These are phyloP conservation scores for Peromyscus maniculatus DNA, from an alignment of 2,113 vertebrate species.

Conservation along the genomic window DNA sequence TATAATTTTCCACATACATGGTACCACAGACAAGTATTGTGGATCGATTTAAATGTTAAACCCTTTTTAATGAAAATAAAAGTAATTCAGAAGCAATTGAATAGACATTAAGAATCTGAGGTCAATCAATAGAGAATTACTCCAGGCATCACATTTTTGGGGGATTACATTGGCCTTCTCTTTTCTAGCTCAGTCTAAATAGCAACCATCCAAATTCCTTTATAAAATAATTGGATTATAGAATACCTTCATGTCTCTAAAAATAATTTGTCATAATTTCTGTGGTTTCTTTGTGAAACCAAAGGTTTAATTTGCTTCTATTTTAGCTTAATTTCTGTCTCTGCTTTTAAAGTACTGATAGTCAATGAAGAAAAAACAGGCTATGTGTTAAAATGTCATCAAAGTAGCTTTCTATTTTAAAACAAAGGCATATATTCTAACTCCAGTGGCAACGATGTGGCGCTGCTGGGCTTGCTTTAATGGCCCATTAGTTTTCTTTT, in stretches of 20 bases:
- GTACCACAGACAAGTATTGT: background rate
- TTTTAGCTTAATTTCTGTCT: constrained; percentile 68
- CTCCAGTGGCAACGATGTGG: constrained; percentile 70
- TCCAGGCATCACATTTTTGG: background rate
- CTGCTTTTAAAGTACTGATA: constrained; percentile 52
- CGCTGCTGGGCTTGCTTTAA: constrained; percentile 80
- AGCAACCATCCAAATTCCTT: background rate
- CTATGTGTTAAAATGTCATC: constrained; percentile 74
- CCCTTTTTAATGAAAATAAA: constrained; percentile 19
- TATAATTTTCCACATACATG: constrained; percentile 8
- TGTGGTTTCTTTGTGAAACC: constrained; percentile 62
- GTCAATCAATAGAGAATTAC: constrained; percentile 57
- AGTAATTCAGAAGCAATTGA: constrained; percentile 53
- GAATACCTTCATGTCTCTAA: constrained; percentile 45
- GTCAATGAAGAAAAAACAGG: constrained; percentile 61
- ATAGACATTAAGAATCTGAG: constrained; percentile 28
- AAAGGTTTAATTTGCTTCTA: constrained; percentile 75
- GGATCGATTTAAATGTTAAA: constrained; percentile 56
- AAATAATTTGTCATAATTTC: constrained; percentile 57
- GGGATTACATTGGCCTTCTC: background rate
- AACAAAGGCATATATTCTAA: constrained; percentile 81
- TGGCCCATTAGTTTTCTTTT: constrained; percentile 83
- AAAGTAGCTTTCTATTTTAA: constrained; percentile 78
- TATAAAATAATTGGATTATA: constrained; percentile 68
- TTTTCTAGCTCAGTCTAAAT: constrained; percentile 23